These are phyloP conservation scores for Leucopsar rothschildi DNA, from an alignment of 2,113 vertebrate genomes.

Conservation along the genomic window DNA sequence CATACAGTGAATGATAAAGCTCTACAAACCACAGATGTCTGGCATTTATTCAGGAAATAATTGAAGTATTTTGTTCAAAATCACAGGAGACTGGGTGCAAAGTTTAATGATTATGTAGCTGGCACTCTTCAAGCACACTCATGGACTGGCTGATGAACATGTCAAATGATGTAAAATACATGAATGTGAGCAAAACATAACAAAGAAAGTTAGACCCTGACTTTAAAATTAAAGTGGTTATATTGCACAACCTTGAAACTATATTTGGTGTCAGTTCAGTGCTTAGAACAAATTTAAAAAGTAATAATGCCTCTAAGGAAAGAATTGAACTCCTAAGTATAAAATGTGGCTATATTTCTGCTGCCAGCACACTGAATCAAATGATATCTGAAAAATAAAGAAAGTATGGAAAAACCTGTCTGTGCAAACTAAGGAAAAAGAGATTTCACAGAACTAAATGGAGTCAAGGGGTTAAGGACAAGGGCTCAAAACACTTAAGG, in stretches of 20 bases:
- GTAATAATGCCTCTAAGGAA: neutral
- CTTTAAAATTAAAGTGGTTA: neutral
- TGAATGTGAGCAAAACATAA: neutral
- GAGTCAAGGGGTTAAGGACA: neutral
- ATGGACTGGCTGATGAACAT: neutral
- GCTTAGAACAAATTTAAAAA: neutral
- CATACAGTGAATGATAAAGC: neutral
- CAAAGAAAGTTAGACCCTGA: neutral
- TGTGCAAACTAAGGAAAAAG: neutral
- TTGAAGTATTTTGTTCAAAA: neutral
- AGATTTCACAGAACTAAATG: neutral
- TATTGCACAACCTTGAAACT: neutral
- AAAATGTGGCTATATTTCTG: neutral
- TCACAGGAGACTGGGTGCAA: neutral
- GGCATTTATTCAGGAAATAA: neutral
- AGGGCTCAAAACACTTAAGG: neutral
- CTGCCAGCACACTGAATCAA: neutral
- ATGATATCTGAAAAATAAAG: slow-evolving; percentile 2
- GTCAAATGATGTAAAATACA: neutral
- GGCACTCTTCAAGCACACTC: neutral
- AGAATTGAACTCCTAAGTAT: neutral
- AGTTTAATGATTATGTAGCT: neutral
- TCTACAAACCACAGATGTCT: neutral
- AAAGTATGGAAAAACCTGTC: neutral
- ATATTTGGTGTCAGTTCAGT: neutral